phyloP scores from a whole-genome alignment of 2,113 vertebrate species.

The Phocoena phocoena region DNA sequence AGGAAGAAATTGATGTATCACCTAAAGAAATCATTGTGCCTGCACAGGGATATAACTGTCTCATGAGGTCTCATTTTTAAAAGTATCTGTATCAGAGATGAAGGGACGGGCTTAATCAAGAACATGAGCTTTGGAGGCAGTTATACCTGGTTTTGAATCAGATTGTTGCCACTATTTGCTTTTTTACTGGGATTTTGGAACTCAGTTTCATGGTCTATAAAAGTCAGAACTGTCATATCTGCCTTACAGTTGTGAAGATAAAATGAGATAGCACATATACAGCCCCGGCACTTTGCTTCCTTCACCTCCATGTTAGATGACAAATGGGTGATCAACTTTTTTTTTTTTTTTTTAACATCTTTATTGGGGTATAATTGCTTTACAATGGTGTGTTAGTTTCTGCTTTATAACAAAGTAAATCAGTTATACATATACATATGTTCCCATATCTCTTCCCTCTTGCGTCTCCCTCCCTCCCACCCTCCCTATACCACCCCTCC shows the following conservation, averaged over 20 bases:
- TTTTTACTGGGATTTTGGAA: background rate
- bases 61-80: background rate
- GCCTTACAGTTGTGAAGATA: background rate
- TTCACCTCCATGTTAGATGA: background rate
- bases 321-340: background rate
- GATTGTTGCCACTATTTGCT: background rate
- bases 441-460: no score
- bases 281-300: background rate
- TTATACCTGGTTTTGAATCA: background rate
- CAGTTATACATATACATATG: no score
- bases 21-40: background rate
- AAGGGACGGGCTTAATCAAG: background rate
- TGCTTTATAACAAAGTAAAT: no score
- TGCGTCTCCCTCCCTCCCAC: no score
- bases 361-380: no score
- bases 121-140: background rate
- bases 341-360: no score
- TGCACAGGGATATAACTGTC: background rate
- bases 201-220: background rate
- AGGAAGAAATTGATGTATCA: background rate
- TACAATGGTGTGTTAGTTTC: no score
- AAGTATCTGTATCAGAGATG: background rate
- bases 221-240: background rate
- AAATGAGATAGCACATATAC: background rate
- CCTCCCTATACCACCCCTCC: no score